phyloP scores from a whole-genome alignment of 2,797 vertebrate genomes.

The Coranthus polyacanthus region DNA sequence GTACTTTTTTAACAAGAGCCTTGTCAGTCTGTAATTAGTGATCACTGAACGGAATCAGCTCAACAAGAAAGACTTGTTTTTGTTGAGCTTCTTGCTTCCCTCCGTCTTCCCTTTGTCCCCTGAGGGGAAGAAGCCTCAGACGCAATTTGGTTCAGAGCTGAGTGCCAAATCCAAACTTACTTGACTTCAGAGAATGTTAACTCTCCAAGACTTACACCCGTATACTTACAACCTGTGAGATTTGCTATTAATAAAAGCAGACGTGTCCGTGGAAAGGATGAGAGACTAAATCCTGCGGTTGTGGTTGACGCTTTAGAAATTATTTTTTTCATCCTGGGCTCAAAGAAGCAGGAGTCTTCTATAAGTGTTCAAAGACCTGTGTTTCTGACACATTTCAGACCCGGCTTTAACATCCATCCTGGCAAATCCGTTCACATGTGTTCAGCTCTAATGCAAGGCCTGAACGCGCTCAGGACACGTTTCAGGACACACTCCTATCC shows the following conservation, averaged over 20 bases:
- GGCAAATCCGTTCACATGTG: too few relatives aligned
- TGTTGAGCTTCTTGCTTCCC: constrained; percentile 42
- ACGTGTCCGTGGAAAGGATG: constrained; percentile 34
- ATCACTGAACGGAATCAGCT: constrained; percentile 73
- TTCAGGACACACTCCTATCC: too few relatives aligned
- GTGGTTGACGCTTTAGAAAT: constrained; percentile 30
- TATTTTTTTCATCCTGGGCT: too few relatives aligned
- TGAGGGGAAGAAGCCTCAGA: constrained; percentile 61
- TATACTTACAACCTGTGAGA: constrained; percentile 38
- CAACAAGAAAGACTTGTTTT: constrained; percentile 77
- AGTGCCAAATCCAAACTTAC: constrained; percentile 37
- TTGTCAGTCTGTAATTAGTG: constrained; percentile 81
- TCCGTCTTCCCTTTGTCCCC: constrained; percentile 50
- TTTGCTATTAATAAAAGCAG: constrained; percentile 47
- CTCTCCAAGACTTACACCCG: constrained; percentile 11
- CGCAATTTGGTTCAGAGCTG: constrained; percentile 56
- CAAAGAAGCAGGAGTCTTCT: too few relatives aligned
- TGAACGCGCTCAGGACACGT: too few relatives aligned
- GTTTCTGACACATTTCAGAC: too few relatives aligned
- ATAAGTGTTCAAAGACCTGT: too few relatives aligned
- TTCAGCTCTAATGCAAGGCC: too few relatives aligned
- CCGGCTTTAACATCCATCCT: too few relatives aligned
- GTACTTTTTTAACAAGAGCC: constrained; percentile 55
- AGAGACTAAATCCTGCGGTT: constrained; percentile 45
- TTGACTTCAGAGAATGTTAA: constrained; percentile 50